Percentiles rank a stretch among this genome's conserved stretches.
phyloP scores from a whole-genome alignment of 2,888 invertebrate species.

The Philonicus albiceps region DNA sequence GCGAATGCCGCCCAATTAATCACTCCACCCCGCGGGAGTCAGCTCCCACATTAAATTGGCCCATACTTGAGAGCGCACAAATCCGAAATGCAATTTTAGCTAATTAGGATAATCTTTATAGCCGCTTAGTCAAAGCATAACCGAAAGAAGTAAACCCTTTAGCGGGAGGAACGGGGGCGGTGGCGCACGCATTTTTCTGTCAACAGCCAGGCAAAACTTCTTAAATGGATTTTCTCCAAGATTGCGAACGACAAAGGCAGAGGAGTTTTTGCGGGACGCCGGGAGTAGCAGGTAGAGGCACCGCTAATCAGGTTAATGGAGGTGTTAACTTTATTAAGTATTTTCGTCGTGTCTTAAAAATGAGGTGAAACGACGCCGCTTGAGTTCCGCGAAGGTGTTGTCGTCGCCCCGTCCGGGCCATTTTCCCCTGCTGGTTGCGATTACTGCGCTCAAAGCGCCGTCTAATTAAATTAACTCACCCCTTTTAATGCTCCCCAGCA shows the following conservation, averaged over 20 bases:
- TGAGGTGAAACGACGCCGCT: background rate
- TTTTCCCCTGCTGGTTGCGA: background rate
- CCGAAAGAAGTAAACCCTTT: background rate
- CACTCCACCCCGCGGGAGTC: background rate
- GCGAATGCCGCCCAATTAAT: background rate
- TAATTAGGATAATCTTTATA: background rate
- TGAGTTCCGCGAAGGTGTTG: background rate
- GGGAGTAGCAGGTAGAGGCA: background rate
- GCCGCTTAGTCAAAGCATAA: background rate
- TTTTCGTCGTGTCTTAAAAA: background rate
- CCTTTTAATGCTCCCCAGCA: background rate
- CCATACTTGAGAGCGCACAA: background rate
- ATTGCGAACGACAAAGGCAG: background rate
- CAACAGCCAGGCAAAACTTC: background rate
- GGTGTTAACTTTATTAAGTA: constrained; percentile 19
- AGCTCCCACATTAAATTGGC: background rate
- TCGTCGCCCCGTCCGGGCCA: background rate
- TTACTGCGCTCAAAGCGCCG: background rate
- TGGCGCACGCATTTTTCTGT: background rate
- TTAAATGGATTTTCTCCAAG: background rate
- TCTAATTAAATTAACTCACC: constrained; percentile 4
- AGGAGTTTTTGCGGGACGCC: background rate
- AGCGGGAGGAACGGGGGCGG: background rate
- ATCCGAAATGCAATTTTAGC: background rate
- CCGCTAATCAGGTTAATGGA: constrained; percentile 5